Conservation (phyloP, 2,113 vertebrate genomes). For the Sphyrna mokarran region DNA sequence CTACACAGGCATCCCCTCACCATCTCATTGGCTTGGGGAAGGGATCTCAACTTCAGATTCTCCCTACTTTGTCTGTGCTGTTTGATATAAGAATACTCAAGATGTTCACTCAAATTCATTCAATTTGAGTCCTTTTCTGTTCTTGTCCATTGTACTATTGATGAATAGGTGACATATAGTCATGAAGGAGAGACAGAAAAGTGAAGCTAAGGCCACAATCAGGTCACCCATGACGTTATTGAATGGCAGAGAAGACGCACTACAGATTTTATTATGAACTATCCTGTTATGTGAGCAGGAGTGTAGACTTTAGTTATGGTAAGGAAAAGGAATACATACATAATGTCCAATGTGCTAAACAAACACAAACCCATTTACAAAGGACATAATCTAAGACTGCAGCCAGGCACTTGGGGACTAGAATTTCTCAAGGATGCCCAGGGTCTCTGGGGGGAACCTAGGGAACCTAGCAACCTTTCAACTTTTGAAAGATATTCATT, state of each 20-base stretch:
- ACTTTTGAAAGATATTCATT: neutral
- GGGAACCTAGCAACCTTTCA: neutral
- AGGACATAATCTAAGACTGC: too few relatives aligned
- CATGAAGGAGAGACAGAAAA: neutral
- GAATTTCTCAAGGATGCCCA: neutral
- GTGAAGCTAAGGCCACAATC: neutral
- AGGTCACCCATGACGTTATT: neutral
- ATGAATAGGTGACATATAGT: neutral
- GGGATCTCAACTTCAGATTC: slow-evolving; percentile 1
- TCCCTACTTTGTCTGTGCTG: neutral
- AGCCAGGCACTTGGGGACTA: neutral
- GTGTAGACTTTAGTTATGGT: neutral
- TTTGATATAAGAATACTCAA: neutral
- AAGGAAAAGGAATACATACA: neutral
- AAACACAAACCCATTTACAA: neutral
- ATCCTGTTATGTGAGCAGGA: neutral
- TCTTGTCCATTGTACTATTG: neutral
- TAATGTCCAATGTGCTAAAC: neutral
- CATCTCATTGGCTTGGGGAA: neutral
- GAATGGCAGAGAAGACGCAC: neutral
- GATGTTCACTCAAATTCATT: neutral
- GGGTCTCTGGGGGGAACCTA: too few relatives aligned
- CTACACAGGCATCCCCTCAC: too few relatives aligned
- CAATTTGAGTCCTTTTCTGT: neutral
- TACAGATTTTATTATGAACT: neutral